Evolutionary conservation across 2,113 vertebrate genomes (phyloP).

Genomic region (Gasterosteus nipponicus): DNA sequence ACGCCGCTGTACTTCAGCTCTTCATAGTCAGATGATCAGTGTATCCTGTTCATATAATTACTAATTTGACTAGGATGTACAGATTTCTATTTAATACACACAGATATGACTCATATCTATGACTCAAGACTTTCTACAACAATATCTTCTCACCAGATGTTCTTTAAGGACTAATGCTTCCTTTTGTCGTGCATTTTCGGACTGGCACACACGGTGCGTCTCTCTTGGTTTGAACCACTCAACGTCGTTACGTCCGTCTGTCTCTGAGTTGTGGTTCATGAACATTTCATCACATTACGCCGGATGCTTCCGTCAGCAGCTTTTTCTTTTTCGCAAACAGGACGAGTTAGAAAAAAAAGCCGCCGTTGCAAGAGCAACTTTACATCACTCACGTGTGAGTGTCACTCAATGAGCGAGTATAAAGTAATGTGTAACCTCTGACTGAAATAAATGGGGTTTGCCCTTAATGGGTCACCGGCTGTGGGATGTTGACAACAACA

Average conservation of each 20-base stretch:
- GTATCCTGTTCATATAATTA: neutral
- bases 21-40: neutral
- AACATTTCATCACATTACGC: neutral
- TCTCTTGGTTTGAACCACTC: neutral
- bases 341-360: neutral
- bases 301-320: neutral
- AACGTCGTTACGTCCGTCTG: neutral
- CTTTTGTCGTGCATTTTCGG: neutral
- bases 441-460: neutral
- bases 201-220: neutral
- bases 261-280: neutral
- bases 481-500: too few relatives aligned
- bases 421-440: neutral
- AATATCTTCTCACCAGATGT: neutral
- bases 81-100: neutral
- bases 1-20: neutral
- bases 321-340: neutral
- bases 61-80: neutral
- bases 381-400: neutral
- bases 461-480: too few relatives aligned
- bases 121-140: neutral
- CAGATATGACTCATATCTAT: neutral
- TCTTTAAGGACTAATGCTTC: too few relatives aligned
- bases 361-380: neutral
- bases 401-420: neutral